A percentile compares a stretch with the other conserved stretches of the same genome.
Evolutionary conservation across 2,797 vertebrate genomes (phyloP).

Genomic region (Acipenser ruthenus): DNA sequence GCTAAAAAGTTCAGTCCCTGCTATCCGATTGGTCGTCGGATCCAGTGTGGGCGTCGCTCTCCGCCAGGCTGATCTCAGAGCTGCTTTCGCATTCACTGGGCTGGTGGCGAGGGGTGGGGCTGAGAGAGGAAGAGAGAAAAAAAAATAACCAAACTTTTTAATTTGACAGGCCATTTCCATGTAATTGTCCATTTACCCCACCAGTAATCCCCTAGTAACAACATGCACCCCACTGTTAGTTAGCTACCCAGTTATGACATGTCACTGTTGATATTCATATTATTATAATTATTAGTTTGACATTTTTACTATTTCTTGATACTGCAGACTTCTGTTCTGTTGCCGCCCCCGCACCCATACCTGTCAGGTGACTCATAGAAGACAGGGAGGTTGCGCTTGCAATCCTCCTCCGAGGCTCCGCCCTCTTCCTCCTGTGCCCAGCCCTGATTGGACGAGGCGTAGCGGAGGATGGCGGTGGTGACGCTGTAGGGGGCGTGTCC

Average conservation of each 20-base stretch:
- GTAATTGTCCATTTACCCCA: too few relatives aligned
- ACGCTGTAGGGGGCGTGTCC: slow-evolving; percentile 76
- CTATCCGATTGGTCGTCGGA: slow-evolving; percentile 3
- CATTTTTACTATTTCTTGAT: too few relatives aligned
- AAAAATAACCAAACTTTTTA: background rate
- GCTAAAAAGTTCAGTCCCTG: slow-evolving; percentile 19
- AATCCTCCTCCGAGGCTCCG: slow-evolving; percentile 14
- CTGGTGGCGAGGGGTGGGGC: slow-evolving; percentile 51
- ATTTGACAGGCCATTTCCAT: background rate
- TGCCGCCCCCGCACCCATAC: slow-evolving; percentile 29
- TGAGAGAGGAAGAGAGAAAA: slow-evolving; percentile 21
- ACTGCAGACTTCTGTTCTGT: too few relatives aligned
- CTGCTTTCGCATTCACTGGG: slow-evolving; percentile 17
- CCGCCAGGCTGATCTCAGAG: background rate
- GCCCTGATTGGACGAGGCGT: slow-evolving; percentile 82
- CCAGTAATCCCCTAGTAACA: too few relatives aligned
- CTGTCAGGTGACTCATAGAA: slow-evolving; percentile 68
- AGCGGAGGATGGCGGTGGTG: slow-evolving; percentile 82
- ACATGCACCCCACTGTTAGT: too few relatives aligned
- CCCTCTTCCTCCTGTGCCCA: slow-evolving; percentile 67
- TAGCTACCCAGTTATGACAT: too few relatives aligned
- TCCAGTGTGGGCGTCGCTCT: slow-evolving; percentile 7
- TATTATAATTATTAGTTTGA: too few relatives aligned
- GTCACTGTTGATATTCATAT: too few relatives aligned
- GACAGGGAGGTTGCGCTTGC: slow-evolving; percentile 41